Evolutionary conservation across 2,888 invertebrate species (phyloP), one percentile per base, ranked within the genome.

Genomic region (Lingula anatina): DNA sequence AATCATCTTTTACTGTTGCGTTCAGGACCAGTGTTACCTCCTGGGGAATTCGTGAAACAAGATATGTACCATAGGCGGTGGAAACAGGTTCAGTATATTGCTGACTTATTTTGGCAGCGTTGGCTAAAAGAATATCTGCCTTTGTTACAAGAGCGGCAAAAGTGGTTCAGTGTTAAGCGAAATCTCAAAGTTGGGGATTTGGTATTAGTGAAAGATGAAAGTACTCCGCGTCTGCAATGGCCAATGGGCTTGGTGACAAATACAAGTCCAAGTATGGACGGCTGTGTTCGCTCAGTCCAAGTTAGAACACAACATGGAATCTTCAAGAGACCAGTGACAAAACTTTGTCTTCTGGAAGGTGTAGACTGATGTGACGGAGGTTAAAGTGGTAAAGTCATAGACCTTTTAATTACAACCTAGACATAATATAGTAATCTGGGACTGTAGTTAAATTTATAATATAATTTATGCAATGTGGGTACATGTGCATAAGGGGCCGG

Each of bases 71-170:
- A n/a, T 5, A 5, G 26, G 26, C 5, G 38, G 38, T 42, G 44
- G 48, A n/a, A 37, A 1, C 48, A 48, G 21, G 48, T 26, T 7
- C 48, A 47, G 24, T 42, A 42, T 36, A 9, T 47, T 26, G 39
- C 38, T 23, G 39, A 40, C 39, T 15, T 39, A 7, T 46, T 46
- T 31, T 44, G 44, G 44, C n/a, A 12, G 18, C 9, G 44, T n/a
- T 44, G 44, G 44, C 15, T 21, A 15, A 26, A 21, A 31, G 28
- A 44, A 44, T 44, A 44, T 23, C 23, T 44, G 15, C 35, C 35
- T 15, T n/a, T 15, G 12, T 31, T 44, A 5, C 46, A 38, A 46
- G n/a, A 21, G 20, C 18, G 46, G 9, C 46, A 46, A 38, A 46
- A 46, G 20, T 46, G 46, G 36, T 15, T 38, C 18, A 7, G 38